Base-by-base conservation (phyloP, 2,113 vertebrate genomes). In the Ptilonorhynchus violaceus region DNA sequence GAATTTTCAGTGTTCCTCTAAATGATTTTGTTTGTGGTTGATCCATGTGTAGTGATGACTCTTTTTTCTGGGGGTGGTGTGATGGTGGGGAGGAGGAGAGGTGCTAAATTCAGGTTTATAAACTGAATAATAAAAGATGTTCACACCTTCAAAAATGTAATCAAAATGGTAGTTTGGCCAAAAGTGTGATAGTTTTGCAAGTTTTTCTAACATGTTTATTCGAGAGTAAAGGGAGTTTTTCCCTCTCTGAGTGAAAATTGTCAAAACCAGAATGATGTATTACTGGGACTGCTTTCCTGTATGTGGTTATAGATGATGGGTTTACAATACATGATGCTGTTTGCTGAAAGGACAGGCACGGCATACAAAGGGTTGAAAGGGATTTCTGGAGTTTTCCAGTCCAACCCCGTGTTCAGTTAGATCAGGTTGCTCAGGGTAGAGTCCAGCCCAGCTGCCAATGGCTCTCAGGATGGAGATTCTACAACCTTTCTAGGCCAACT, bases 111-210 rank as follows among this genome's bases (percentile, higher is more conserved):
- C 92, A 92, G 88, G 90, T 93, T 89, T 95, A 60, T 91, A 82
- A 95, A 93, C 76, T 44, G 53, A 91, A 92, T 92, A 92, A 93
- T 95, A 80, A 95, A 93, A 96, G 66, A 95, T 95, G 81, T 96
- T 97, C 75, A 31, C 89, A 92, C 85, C 87, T 93, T 89, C 85
- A 92, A 73, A 93, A 90, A 88, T 85, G 53, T 79, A 90, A 88
- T 72, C 62, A 79, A 64, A 79, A 77, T 59, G 89, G 31, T 88
- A 55, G 59, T 64, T 96, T 82, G 64, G 44, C 86, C 86, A 59
- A 39, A 75, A 93, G 66, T 46, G 70, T 41, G 55, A 41, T 76
- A 33, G 41, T 39, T 96, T 31, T 92, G 70, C 50, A 22, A 58
- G 20, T 85, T 58, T 70, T 89, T 58, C n/a, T 37, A 60, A 14